Evolutionary conservation across 2,888 invertebrate species (phyloP).

Genomic region (Taenaris catops): DNA sequence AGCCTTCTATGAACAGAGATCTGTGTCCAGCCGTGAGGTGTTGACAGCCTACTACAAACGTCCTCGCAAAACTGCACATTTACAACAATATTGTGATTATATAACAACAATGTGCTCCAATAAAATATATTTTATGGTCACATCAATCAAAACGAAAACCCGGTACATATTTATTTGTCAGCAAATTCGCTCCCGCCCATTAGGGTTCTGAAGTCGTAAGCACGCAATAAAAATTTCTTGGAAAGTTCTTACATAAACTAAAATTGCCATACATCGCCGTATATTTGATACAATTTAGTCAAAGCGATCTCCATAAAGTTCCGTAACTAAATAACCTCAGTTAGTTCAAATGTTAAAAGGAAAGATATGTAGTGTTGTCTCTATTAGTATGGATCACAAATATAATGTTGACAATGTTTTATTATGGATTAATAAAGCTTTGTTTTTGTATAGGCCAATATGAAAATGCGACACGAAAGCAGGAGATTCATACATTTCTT

Average conservation of each 20-base stretch:
- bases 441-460: too few species aligned
- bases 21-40: too few species aligned
- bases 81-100: too few species aligned
- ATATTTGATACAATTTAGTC: conserved; percentile 40
- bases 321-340: conserved; percentile 4
- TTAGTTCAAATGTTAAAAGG: not conserved
- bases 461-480: too few species aligned
- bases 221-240: conserved; percentile 63
- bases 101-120: too few species aligned
- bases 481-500: too few species aligned
- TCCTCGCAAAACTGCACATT: too few species aligned
- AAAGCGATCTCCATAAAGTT: conserved; percentile 24
- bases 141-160: conserved; percentile 49
- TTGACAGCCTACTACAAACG: too few species aligned
- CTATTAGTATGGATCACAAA: conserved; percentile 1
- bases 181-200: conserved; percentile 65
- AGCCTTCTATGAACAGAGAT: too few species aligned
- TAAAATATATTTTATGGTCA: conserved; percentile 32
- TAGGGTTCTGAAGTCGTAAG: conserved; percentile 55
- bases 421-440: too few species aligned
- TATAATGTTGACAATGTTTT: conserved; percentile 1
- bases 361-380: not conserved
- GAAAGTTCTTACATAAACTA: conserved; percentile 38
- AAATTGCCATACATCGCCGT: conserved; percentile 37
- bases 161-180: conserved; percentile 71